phyloP scores from a whole-genome alignment of 2,797 vertebrate species.

The Glyptemys insculpta region DNA sequence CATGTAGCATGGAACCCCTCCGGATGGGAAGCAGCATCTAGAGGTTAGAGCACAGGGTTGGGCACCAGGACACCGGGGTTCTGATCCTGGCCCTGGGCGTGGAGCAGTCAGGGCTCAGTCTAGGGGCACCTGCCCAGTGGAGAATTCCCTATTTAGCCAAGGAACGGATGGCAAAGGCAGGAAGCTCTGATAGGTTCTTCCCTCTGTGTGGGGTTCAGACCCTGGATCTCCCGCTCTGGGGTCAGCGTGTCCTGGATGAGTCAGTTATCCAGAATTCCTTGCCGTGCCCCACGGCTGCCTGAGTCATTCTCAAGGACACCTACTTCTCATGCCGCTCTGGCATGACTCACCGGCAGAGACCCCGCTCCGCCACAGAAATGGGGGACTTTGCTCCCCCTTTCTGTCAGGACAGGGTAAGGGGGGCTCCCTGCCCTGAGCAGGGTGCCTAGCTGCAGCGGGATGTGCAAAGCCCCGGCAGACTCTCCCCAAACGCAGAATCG shows the following conservation, averaged over 20 bases:
- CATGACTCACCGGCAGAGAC: background rate
- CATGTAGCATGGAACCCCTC: too few relatives aligned
- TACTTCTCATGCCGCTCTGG: background rate
- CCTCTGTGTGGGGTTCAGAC: background rate
- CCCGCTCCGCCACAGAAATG: background rate
- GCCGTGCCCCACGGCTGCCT: background rate
- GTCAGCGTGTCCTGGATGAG: background rate
- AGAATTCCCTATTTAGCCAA: background rate
- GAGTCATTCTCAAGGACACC: background rate
- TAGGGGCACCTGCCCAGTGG: background rate
- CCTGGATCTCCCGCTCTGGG: background rate
- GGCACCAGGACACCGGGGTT: background rate
- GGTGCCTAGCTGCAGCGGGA: background rate
- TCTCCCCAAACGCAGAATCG: background rate
- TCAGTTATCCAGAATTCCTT: background rate
- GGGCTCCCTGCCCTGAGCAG: background rate
- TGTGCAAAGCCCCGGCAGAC: background rate
- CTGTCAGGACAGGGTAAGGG: background rate
- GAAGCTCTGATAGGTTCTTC: background rate
- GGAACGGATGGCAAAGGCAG: background rate
- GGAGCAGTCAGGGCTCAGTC: background rate
- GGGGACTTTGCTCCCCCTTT: background rate
- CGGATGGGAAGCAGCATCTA: background rate
- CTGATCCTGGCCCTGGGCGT: background rate
- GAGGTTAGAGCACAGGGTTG: background rate